Evolutionary conservation across 2,113 vertebrate genomes (phyloP).

Genomic region (Xyrauchen texanus): DNA sequence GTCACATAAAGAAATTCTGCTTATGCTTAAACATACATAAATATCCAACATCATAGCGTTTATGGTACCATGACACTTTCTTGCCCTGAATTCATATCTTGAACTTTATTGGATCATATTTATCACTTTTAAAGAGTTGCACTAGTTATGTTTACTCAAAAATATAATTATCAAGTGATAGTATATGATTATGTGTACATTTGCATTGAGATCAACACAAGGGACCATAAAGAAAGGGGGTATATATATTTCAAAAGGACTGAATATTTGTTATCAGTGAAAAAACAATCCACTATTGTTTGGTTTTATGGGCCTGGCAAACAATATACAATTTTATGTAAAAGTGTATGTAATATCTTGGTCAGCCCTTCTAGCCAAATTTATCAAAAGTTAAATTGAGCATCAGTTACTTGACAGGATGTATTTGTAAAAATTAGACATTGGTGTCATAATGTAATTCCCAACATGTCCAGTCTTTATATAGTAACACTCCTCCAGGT

Average conservation of each 20-base stretch:
- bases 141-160: slow-evolving; percentile 1
- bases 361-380: not conserved
- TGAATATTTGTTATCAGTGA: slow-evolving; percentile 2
- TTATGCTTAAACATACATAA: slow-evolving; percentile 44
- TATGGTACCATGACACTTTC: not conserved
- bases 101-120: not conserved
- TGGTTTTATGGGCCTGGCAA: not conserved
- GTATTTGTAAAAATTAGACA: not conserved
- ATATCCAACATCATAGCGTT: slow-evolving; percentile 23
- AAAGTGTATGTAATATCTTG: slow-evolving; percentile 3
- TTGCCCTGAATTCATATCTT: slow-evolving; percentile 7
- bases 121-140: slow-evolving; percentile 11
- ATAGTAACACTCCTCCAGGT: too few species aligned
- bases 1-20: slow-evolving; percentile 31
- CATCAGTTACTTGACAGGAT: not conserved
- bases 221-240: slow-evolving; percentile 27
- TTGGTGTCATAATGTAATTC: too few species aligned
- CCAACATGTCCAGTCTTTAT: too few species aligned
- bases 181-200: not conserved
- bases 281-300: not conserved
- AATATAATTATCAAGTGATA: not conserved
- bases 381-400: not conserved
- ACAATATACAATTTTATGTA: too few species aligned
- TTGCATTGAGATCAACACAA: slow-evolving; percentile 9
- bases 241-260: not conserved